Evolutionary conservation across 2,888 invertebrate genomes (phyloP).

Genomic region (Apoda limacodes): DNA sequence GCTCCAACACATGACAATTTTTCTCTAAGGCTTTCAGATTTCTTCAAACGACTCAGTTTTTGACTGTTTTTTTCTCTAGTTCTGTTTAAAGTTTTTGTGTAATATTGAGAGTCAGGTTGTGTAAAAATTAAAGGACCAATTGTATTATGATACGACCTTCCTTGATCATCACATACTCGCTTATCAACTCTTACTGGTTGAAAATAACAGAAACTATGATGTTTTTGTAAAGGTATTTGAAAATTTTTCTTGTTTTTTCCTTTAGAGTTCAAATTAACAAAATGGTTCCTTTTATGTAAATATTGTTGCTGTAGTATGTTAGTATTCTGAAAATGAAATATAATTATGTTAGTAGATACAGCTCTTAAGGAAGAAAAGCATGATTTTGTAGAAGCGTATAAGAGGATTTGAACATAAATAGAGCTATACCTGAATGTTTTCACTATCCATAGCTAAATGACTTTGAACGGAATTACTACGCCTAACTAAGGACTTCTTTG

Average conservation of each 20-base stretch:
- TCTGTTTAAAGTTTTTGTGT: slow-evolving; percentile 61
- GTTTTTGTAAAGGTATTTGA: slow-evolving; percentile 74
- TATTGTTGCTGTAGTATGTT: slow-evolving; percentile 69
- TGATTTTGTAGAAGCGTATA: slow-evolving; percentile 2
- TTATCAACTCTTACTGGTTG: slow-evolving; percentile 74
- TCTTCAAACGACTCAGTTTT: slow-evolving; percentile 58
- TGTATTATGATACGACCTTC: slow-evolving; percentile 54
- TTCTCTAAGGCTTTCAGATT: slow-evolving; percentile 62
- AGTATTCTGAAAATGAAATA: slow-evolving; percentile 72
- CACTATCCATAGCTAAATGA: slow-evolving; percentile 38
- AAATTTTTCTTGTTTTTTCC: slow-evolving; percentile 72
- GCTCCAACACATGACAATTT: slow-evolving; percentile 62
- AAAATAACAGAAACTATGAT: slow-evolving; percentile 75
- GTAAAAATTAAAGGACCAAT: slow-evolving; percentile 62
- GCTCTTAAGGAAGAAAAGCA: slow-evolving; percentile 18
- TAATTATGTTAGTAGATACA: slow-evolving; percentile 33
- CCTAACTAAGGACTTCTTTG: slow-evolving; percentile 51
- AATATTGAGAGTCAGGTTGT: slow-evolving; percentile 50
- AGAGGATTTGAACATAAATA: slow-evolving; percentile 17
- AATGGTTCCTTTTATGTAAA: slow-evolving; percentile 68
- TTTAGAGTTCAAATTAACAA: slow-evolving; percentile 61
- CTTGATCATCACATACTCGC: slow-evolving; percentile 54
- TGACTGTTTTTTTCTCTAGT: slow-evolving; percentile 57
- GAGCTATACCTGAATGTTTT: slow-evolving; percentile 56
- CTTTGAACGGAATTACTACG: slow-evolving; percentile 60